Evolutionary conservation across 2,797 vertebrate genomes (phyloP).

Genomic region (Lates japonicus): DNA sequence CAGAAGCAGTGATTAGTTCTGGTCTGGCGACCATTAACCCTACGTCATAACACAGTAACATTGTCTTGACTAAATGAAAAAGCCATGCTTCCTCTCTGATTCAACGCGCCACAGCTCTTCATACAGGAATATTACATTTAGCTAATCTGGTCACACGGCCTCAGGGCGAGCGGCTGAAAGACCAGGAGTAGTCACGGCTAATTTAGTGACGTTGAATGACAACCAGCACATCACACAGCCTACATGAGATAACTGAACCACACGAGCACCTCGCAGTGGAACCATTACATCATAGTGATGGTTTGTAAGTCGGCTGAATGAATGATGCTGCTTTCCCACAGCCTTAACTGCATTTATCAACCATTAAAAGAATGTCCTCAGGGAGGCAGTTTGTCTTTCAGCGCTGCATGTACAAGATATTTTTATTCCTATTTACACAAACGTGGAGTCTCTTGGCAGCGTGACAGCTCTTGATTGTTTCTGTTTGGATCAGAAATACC

Average conservation of each 20-base stretch:
- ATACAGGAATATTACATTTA: not conserved
- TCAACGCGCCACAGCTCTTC: not conserved
- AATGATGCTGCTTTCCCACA: not conserved
- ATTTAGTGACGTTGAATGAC: not conserved
- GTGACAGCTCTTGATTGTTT: conserved; percentile 3
- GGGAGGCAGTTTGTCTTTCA: conserved; percentile 5
- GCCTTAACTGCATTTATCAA: not conserved
- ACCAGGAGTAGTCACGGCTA: not conserved
- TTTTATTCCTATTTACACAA: conserved; percentile 26
- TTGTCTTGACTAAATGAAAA: conserved; percentile 2
- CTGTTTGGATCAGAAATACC: conserved; percentile 17
- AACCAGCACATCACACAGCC: not conserved
- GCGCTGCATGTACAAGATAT: not conserved
- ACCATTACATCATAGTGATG: not conserved
- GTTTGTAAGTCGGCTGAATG: not conserved
- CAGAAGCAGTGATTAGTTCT: not conserved
- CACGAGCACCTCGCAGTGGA: not conserved
- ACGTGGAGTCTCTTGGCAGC: conserved; percentile 15
- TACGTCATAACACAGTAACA: not conserved
- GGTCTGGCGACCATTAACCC: not conserved
- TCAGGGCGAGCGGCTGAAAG: not conserved
- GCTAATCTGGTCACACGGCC: conserved; percentile 20
- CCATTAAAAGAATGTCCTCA: not conserved
- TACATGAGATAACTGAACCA: conserved; percentile 1
- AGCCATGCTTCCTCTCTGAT: not conserved